Evolutionary conservation across 92 coral and sea anemone species (phyloP), one percentile per base, ranked within the genome.

Genomic region (Epizoanthus scotinus): DNA sequence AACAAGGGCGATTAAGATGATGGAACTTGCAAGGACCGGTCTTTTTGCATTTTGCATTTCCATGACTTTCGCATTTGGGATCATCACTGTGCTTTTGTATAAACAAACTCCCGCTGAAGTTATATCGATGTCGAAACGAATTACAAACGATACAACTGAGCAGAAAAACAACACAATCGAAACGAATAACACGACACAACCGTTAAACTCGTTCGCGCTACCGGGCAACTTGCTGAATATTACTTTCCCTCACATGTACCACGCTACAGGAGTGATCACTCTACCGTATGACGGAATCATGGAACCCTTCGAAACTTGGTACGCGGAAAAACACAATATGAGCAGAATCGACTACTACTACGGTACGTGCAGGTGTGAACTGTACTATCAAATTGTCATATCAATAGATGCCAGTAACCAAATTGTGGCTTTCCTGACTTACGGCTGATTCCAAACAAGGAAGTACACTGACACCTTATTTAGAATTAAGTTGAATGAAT

Each of bases 221-320:
- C 24, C 29, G 31, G 81, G 5, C 12, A 71, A 77, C 3, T 10
- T 12, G 38, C 67, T 20, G 20, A 25, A 77, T 13, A 65, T 83
- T 18, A 24, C 58, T 1, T 86, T 86, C 57, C 89, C 89, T 5
- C 70, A 60, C 36, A 36, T 73, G 22, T 85, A 86, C 38, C 89
- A 86, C 64, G 82, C 89, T 4, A 72, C 89, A 2, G 89, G 89
- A 14, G 73, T 80, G 54, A 66, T 86, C 18, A 86, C 89, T 10
- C 59, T 86, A 19, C 89, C 89, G 25, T 86, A 71, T 53, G 89
- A 81, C 71, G 89, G 89, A 13, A 86, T 86, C 13, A 63, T 81
- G 89, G 89, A 86, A 17, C 85, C 89, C 5, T 86, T 86, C 55
- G 85, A 86, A 57, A 69, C 73, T 28, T 81, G 89, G 89, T 86